Evolutionary conservation across 2,888 invertebrate species (phyloP).

Genomic region (Ethmia dodecea): DNA sequence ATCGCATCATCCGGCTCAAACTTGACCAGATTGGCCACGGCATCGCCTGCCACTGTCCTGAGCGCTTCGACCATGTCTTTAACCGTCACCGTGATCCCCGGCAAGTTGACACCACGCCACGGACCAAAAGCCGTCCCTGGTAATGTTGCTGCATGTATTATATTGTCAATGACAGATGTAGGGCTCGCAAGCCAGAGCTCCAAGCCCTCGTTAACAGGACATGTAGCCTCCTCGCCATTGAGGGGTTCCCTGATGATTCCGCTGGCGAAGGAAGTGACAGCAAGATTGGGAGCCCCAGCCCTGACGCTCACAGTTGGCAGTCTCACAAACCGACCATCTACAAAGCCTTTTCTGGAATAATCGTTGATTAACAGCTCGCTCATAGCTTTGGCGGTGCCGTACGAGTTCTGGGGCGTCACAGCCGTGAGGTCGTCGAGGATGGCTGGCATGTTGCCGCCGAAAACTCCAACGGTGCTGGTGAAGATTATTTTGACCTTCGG

Average conservation of each 20-base stretch:
- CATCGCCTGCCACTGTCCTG: conserved; percentile 39
- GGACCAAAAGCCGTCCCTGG: conserved; percentile 30
- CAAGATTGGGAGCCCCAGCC: conserved; percentile 51
- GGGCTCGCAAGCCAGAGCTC: conserved; percentile 55
- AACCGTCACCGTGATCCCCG: conserved; percentile 48
- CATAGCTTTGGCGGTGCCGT: conserved; percentile 59
- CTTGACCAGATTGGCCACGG: conserved; percentile 35
- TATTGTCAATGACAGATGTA: conserved; percentile 39
- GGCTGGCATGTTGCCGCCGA: conserved; percentile 43
- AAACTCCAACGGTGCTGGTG: conserved; percentile 51
- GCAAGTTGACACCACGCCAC: conserved; percentile 48
- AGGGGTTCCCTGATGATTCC: conserved; percentile 59
- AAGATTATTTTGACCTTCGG: conserved; percentile 44
- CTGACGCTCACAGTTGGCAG: conserved; percentile 60
- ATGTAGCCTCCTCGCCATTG: conserved; percentile 32
- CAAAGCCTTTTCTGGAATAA: conserved; percentile 52
- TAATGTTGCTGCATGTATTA: conserved; percentile 42
- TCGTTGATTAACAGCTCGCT: conserved; percentile 57
- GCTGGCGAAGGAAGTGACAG: conserved; percentile 64
- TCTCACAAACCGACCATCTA: conserved; percentile 49
- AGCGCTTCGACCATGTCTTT: conserved; percentile 45
- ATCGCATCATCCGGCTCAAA: conserved; percentile 37
- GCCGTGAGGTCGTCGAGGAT: conserved; percentile 43
- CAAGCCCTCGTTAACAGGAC: conserved; percentile 45
- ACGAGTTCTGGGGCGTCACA: conserved; percentile 51